Percentiles rank a stretch among this genome's conserved stretches.
These are phyloP conservation scores for Epistrophe grossulariae DNA, from an alignment of 2,888 invertebrate genomes.

Conservation along the genomic window DNA sequence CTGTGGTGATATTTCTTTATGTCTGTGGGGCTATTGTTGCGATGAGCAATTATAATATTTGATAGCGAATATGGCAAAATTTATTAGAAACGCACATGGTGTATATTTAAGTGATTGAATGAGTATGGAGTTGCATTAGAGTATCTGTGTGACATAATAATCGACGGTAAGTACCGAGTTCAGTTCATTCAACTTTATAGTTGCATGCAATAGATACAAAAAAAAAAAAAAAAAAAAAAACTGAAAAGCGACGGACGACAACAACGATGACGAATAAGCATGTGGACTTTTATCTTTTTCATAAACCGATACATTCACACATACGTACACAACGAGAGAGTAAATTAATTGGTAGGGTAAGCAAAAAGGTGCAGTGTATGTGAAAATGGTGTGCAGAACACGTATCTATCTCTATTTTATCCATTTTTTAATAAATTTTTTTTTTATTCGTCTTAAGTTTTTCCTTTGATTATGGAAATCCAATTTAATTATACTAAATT, in stretches of 20 bases:
- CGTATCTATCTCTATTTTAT: slow-evolving; percentile 14
- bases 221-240: slow-evolving; percentile 1
- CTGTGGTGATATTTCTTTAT: background rate
- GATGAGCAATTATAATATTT: slow-evolving; percentile 65
- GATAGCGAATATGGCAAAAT: slow-evolving; percentile 31
- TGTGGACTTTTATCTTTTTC: slow-evolving; percentile 46
- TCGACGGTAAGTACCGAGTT: slow-evolving; percentile 11
- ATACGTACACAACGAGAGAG: slow-evolving; percentile 10
- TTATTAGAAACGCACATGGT: slow-evolving; percentile 15
- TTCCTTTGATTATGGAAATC: slow-evolving; percentile 17
- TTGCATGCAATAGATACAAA: slow-evolving; percentile 44
- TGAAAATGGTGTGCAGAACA: background rate
- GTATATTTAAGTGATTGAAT: background rate
- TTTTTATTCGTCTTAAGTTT: slow-evolving; percentile 2
- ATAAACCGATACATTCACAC: background rate
- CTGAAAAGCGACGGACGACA: background rate
- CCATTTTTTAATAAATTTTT: slow-evolving; percentile 25
- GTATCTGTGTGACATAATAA: slow-evolving; percentile 73
- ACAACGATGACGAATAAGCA: slow-evolving; percentile 31
- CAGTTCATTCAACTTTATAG: slow-evolving; percentile 67
- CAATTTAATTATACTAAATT: slow-evolving; percentile 53
- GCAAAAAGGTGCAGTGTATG: slow-evolving; percentile 35
- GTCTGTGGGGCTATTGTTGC: slow-evolving; percentile 43
- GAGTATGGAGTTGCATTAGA: background rate
- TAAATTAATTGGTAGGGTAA: slow-evolving; percentile 40